A percentile compares a stretch with the other conserved stretches of the same genome.
Evolutionary conservation across 2,113 vertebrate genomes (phyloP).

Genomic region (Saiga tatarica): DNA sequence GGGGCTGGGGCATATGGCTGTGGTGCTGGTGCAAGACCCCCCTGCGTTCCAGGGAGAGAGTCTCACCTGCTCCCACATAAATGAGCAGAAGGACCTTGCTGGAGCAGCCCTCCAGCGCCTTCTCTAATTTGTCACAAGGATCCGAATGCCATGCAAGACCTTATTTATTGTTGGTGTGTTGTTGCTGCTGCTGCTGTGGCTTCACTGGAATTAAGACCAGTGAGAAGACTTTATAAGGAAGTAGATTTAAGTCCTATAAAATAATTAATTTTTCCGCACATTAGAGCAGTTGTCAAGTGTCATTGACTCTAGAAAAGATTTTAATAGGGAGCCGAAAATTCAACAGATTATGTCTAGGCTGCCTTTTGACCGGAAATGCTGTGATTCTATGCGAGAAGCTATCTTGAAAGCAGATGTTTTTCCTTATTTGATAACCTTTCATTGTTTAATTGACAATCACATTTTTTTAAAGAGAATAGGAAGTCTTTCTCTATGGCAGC

Average conservation of each 20-base stretch:
- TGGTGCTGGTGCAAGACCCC: rapidly evolving
- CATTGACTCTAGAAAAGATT: background rate
- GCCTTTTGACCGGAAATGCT: background rate
- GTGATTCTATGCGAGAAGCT: background rate
- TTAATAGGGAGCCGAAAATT: background rate
- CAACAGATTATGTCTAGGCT: background rate
- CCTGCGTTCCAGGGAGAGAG: background rate
- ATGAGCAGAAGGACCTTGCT: background rate
- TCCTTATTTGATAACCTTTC: background rate
- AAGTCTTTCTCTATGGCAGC: background rate
- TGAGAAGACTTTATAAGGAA: background rate
- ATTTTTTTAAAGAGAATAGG: background rate
- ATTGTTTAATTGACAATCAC: background rate
- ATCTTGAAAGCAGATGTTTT: background rate
- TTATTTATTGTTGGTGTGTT: background rate
- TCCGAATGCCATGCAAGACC: too few relatives aligned
- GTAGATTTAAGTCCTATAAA: background rate
- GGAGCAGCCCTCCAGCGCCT: background rate
- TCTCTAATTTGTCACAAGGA: background rate
- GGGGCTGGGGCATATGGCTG: rapidly evolving
- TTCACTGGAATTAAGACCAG: background rate
- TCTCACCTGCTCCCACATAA: background rate
- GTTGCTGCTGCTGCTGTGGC: background rate
- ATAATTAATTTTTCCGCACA: background rate
- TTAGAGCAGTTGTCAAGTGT: background rate